Evolutionary conservation across 2,113 vertebrate genomes (phyloP).

Genomic region (Martes martes): DNA sequence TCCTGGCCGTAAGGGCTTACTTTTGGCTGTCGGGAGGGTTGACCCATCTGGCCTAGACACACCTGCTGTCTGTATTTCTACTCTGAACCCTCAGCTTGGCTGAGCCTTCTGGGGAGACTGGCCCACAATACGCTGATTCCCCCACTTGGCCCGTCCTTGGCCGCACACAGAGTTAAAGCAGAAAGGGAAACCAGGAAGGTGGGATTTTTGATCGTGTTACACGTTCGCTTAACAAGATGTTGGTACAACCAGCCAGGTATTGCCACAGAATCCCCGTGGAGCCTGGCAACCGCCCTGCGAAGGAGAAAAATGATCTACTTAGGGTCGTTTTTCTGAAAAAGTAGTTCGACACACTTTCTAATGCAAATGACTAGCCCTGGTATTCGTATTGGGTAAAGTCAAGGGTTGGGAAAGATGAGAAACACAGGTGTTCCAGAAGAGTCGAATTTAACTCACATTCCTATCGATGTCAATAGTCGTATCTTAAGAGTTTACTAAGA

Average conservation of each 20-base stretch:
- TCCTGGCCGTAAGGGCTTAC: not conserved
- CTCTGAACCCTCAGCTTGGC: not conserved
- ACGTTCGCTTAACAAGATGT: not conserved
- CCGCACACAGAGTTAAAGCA: not conserved
- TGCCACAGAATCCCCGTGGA: not conserved
- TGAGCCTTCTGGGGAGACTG: not conserved
- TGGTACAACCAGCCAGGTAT: not conserved
- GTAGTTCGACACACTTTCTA: not conserved
- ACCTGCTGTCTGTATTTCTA: too few species aligned
- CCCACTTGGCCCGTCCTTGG: not conserved
- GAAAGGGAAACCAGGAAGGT: not conserved
- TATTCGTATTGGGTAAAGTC: not conserved
- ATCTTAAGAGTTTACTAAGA: not conserved
- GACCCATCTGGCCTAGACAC: not conserved
- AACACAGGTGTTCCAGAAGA: not conserved
- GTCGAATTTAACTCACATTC: not conserved
- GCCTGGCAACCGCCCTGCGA: not conserved
- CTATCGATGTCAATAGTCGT: not conserved
- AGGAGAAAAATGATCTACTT: not conserved
- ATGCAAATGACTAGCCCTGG: not conserved
- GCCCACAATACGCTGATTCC: accelerated
- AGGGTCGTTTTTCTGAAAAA: not conserved
- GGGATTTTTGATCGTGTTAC: too few species aligned
- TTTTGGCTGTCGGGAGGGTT: not conserved
- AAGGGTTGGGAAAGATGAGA: not conserved